phyloP scores from a whole-genome alignment of 2,888 invertebrate species.

The Diabrotica balteata region DNA sequence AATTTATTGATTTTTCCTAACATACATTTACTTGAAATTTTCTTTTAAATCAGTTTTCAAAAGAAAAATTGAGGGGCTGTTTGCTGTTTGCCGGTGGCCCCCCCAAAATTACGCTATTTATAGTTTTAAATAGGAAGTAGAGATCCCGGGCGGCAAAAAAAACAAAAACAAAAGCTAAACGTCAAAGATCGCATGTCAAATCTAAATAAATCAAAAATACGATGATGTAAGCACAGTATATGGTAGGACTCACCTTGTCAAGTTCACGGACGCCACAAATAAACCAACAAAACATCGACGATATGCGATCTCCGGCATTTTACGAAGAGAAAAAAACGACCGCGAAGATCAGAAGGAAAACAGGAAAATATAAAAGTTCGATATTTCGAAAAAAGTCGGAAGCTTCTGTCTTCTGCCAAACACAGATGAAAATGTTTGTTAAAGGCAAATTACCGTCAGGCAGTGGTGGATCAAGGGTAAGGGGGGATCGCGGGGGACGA shows the following conservation, averaged over 20 bases:
- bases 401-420: constrained; percentile 23
- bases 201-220: constrained; percentile 23
- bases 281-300: constrained; percentile 18
- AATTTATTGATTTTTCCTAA: no score
- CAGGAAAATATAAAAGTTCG: neutral
- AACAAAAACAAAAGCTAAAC: neutral
- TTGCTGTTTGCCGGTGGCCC: no score
- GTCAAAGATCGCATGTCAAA: constrained; percentile 13
- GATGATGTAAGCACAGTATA: constrained; percentile 24
- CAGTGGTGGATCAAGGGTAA: constrained; percentile 20
- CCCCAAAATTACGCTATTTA: no score
- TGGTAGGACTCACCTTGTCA: constrained; percentile 41
- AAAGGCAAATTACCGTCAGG: constrained; percentile 44
- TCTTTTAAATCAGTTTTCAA: no score
- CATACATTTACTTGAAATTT: no score
- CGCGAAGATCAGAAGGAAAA: neutral
- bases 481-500: constrained; percentile 36
- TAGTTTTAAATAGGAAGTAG: neutral
- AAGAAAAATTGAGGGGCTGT: no score
- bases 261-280: constrained; percentile 41
- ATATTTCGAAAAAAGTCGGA: constrained; percentile 9
- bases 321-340: constrained; percentile 3
- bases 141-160: neutral
- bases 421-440: constrained; percentile 44
- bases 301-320: constrained; percentile 17